phyloP scores from a whole-genome alignment of 2,113 vertebrate species.

The Erythrocercus mccallii region DNA sequence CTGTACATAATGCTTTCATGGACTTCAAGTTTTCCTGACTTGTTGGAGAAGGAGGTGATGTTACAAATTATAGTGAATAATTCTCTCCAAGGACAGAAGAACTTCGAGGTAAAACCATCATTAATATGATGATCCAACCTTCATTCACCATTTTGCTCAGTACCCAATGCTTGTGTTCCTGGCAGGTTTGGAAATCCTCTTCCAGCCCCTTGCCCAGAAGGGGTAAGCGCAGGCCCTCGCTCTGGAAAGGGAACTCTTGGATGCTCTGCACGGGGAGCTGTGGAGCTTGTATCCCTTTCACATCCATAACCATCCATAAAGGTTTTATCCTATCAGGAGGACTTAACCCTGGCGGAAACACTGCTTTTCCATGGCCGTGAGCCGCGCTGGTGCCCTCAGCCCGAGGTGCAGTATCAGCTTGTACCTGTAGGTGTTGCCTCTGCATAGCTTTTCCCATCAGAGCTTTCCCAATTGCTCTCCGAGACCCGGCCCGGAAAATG shows the following conservation, averaged over 20 bases:
- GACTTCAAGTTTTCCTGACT: not conserved
- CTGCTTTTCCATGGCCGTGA: rapidly evolving
- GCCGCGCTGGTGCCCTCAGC: rapidly evolving
- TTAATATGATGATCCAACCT: not conserved
- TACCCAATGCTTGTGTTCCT: rapidly evolving
- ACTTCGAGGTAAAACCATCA: not conserved
- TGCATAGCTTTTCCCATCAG: not conserved
- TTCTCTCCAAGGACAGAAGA: not conserved
- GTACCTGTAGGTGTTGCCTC: constrained; percentile 36
- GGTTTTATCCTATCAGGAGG: not conserved
- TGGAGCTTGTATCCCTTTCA: no score
- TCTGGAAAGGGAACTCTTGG: rapidly evolving
- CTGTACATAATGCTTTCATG: not conserved
- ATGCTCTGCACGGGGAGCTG: rapidly evolving
- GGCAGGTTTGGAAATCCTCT: not conserved
- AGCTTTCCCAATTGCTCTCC: not conserved
- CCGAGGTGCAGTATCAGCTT: not conserved
- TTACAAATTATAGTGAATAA: not conserved
- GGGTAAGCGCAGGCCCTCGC: rapidly evolving
- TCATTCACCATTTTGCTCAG: not conserved
- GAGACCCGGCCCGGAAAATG: not conserved
- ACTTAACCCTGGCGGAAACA: rapidly evolving
- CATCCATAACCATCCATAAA: rapidly evolving
- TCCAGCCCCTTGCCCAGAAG: not conserved
- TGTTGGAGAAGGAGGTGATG: not conserved